phyloP scores from a whole-genome alignment of 2,888 invertebrate genomes.

The Lithophane leautieri region DNA sequence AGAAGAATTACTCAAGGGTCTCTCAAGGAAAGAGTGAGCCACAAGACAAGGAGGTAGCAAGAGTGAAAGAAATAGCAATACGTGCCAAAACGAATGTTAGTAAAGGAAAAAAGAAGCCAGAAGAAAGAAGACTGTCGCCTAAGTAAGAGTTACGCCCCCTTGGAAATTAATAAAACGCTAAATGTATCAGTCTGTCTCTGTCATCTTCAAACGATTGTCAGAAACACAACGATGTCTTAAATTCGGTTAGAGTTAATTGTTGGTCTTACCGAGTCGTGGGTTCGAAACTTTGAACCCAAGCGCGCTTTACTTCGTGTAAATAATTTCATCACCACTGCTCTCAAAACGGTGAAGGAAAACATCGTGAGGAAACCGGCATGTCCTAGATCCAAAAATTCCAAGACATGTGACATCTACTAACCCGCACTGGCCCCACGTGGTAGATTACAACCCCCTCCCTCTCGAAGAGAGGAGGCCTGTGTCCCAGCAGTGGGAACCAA shows the following conservation, averaged over 20 bases:
- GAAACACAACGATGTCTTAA: neutral
- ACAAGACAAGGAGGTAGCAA: slow-evolving; percentile 41
- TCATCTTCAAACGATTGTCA: neutral
- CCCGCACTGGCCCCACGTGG: no score
- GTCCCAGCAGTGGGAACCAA: no score
- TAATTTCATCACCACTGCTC: no score
- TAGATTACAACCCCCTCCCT: no score
- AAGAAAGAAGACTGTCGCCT: neutral
- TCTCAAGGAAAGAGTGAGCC: slow-evolving; percentile 79
- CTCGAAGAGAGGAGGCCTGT: no score
- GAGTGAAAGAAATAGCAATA: neutral
- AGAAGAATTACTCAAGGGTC: slow-evolving; percentile 59
- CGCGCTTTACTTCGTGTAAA: no score
- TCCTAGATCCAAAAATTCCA: no score
- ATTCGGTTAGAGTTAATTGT: neutral
- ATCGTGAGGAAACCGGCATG: no score
- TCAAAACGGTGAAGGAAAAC: no score
- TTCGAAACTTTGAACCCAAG: no score
- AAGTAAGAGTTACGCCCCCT: neutral
- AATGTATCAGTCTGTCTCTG: neutral
- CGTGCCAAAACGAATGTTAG: neutral
- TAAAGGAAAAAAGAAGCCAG: slow-evolving; percentile 6
- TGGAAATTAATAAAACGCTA: neutral
- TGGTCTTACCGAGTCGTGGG: no score
- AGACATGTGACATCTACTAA: no score